These are phyloP conservation scores for Neodon shergylaensis DNA, from an alignment of 2,113 vertebrate species.

Conservation along the genomic window DNA sequence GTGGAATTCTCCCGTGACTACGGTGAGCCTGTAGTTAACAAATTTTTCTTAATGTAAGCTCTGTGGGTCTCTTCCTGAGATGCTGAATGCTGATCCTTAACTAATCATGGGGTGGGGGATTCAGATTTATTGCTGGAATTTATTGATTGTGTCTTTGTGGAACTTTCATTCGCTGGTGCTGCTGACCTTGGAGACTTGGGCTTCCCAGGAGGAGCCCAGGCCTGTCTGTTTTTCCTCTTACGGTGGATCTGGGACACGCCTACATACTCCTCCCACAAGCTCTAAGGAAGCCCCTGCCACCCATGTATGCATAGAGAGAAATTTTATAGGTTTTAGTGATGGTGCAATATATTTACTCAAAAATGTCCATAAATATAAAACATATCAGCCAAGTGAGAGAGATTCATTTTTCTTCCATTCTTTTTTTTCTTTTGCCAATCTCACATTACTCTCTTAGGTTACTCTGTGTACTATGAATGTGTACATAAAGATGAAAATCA, in stretches of 20 bases:
- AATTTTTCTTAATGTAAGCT: conserved; percentile 36
- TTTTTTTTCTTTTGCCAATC: neutral
- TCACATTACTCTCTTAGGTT: neutral
- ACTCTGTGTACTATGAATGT: neutral
- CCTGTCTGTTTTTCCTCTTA: neutral
- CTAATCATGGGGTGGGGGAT: neutral
- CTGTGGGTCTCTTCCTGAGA: neutral
- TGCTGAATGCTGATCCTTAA: neutral
- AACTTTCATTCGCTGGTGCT: neutral
- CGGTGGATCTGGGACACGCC: neutral
- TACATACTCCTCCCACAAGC: neutral
- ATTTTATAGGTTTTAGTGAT: neutral
- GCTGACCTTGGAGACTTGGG: neutral
- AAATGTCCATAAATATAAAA: neutral
- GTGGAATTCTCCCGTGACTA: conserved; percentile 74
- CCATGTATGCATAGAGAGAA: rapidly evolving
- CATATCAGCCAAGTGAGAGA: neutral
- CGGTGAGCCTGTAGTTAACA: conserved; percentile 52
- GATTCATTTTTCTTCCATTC: neutral
- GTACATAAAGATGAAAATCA: conserved; percentile 13
- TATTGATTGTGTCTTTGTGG: neutral
- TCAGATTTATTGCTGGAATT: neutral
- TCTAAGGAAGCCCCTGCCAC: neutral
- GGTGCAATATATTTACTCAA: neutral
- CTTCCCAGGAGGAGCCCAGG: neutral